Evolutionary conservation across 2,113 vertebrate species (phyloP).

Genomic region (Protobothrops flavoviridis): DNA sequence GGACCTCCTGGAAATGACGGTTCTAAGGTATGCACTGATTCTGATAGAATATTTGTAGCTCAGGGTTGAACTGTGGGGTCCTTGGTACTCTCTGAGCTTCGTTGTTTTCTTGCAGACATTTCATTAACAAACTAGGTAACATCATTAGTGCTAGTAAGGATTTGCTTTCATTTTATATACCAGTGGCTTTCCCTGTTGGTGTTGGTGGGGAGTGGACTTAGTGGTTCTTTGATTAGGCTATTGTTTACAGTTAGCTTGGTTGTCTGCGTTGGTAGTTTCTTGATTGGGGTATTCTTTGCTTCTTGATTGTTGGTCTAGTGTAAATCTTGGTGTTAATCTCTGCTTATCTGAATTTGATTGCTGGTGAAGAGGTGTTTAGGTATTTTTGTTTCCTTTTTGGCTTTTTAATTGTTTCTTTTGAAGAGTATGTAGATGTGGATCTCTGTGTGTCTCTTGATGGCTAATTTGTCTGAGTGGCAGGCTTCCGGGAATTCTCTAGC

Average conservation of each 20-base stretch:
- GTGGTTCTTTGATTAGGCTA: background rate
- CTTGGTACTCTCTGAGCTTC: background rate
- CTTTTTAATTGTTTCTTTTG: background rate
- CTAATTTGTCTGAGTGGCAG: background rate
- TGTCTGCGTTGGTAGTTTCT: background rate
- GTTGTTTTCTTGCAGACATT: background rate
- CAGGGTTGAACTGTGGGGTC: background rate
- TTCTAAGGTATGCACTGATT: constrained; percentile 71
- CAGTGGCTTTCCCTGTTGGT: background rate
- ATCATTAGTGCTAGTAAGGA: background rate
- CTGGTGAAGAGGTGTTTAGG: background rate
- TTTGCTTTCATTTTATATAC: background rate
- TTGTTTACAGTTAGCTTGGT: background rate
- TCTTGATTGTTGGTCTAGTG: background rate
- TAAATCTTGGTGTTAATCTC: background rate
- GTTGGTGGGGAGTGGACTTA: background rate
- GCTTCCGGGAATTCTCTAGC: background rate
- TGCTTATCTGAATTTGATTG: background rate
- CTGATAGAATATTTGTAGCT: background rate
- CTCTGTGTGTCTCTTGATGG: background rate
- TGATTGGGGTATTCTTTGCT: background rate
- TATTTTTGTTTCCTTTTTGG: background rate
- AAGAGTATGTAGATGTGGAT: background rate
- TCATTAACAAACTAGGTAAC: background rate
- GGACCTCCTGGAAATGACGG: constrained; percentile 81